Base-by-base conservation (phyloP, 1,140 invertebrate species). In the Bombus confusus region DNA sequence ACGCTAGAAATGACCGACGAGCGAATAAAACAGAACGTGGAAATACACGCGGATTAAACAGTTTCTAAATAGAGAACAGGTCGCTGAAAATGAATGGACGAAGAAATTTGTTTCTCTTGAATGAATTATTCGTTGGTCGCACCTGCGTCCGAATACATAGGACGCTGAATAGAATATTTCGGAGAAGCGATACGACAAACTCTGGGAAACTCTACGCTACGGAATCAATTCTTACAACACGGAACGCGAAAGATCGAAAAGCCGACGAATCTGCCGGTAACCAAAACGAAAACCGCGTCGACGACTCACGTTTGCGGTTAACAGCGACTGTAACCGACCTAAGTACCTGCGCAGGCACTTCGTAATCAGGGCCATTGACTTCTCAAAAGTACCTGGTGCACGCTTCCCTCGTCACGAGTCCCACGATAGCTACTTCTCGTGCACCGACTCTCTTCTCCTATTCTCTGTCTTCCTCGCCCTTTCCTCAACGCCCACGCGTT, bases 361-460 rank as follows among this genome's bases (percentile, higher is more conserved):
- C 43, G 87, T 83, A 86, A 86, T 86, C 86, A 86, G 86, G 78
- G 86, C 85, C 84, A 88, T 88, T 88, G 84, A 86, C 87, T 88
- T 88, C 71, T 86, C 47, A 57, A 81, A 85, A 88, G 85, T 78
- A 78, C 80, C 57, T 37, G 71, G 80, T 82, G 80, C 71, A 82
- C 71, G 80, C 57, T 75, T 64, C 80, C 47, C 80, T 82, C 57
- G 71, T 75, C 74, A 80, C 77, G 69, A 85, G 77, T 47, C 43
- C 31, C 83, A 78, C 77, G 83, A 79, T 57, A 84, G 64, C 83
- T 85, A 69, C 75, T 80, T 80, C 82, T 83, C 57, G 64, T 64
- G 39, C 80, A 41, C 37, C 47, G 79, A 80, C 71, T 82, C 43
- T 82, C 64, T 71, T 41, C 57, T 43, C 39, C 39, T 28, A n/a